Base-by-base conservation (phyloP, 2,797 vertebrate species). In the Crocidura indochinensis region DNA sequence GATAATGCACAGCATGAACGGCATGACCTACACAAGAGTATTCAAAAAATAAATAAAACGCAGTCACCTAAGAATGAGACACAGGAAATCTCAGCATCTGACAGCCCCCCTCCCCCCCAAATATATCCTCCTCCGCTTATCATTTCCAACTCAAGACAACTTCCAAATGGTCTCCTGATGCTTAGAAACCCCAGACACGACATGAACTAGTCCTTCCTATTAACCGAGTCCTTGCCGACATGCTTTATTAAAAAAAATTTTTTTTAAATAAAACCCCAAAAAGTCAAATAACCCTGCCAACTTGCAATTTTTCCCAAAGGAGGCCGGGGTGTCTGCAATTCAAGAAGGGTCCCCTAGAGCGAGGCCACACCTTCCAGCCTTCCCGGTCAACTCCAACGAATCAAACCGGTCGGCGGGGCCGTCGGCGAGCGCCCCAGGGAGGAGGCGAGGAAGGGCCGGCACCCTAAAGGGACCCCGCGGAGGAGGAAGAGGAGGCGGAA, bases 231-330 rank as follows among this genome's bases (percentile, higher is more conserved):
- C 77, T 80, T 76, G 26, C 78, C 31, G 38, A 38, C 38, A 38
- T 38, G 38, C 38, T 38, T 38, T 38, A 38, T 38, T 38, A 38
- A 38, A 38, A 38, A 38, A 38, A 38, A 38, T 2, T 38, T 38
- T 38, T 38, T 38, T 38, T 38, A 38, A 38, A 38, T 38, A 38
- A 38, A 38, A 38, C 38, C 38, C 38, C n/a, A n/a, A n/a, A n/a
- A n/a, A n/a, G n/a, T n/a, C n/a, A n/a, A n/a, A n/a, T 65, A 38
- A 46, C 17, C 69, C 65, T 64, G 10, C 84, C 81, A 95, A 90
- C 77, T 81, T 78, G 10, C 26, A 47, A 1, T 3, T n/a, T 71
- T 26, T 82, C 51, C 84, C 68, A 15, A 27, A 64, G 17, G 29
- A 89, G 51, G 20, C 31, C 24, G n/a, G 65, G n/a, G 26, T 46